These are phyloP conservation scores for Euthynnus affinis DNA, from an alignment of 2,797 vertebrate genomes.

Conservation along the genomic window DNA sequence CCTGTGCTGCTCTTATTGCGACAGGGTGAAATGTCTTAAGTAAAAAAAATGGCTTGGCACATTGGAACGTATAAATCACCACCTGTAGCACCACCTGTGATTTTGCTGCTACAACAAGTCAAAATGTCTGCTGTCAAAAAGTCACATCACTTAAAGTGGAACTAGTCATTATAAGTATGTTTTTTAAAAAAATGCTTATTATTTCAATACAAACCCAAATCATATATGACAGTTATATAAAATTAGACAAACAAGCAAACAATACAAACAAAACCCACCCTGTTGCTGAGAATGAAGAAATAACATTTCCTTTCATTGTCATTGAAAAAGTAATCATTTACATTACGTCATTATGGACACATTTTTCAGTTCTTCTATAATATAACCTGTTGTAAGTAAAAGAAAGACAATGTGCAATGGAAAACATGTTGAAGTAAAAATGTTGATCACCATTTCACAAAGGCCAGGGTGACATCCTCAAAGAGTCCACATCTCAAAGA, in stretches of 20 bases:
- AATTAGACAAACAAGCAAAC: neutral
- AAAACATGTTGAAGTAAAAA: neutral
- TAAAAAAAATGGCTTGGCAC: neutral
- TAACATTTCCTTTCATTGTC: no score
- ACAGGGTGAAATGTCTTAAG: neutral
- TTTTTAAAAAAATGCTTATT: neutral
- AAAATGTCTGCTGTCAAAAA: neutral
- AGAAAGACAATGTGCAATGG: neutral
- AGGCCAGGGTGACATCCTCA: no score
- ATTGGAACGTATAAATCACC: neutral
- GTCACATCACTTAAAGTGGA: neutral
- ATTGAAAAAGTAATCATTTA: neutral
- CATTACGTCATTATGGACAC: neutral
- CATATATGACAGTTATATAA: neutral
- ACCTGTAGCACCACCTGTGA: neutral
- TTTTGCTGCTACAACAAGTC: neutral
- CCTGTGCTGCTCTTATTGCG: neutral
- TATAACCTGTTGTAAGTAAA: neutral
- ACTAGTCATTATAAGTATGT: neutral
- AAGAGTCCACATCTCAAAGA: no score
- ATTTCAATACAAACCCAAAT: neutral
- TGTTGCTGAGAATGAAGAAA: neutral
- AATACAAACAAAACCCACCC: neutral
- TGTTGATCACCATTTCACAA: no score
- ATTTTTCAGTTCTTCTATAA: neutral